A percentile compares a stretch with the other conserved stretches of the same genome.
Conservation (phyloP, 2,113 vertebrate genomes). For the Percopsis transmontana region DNA sequence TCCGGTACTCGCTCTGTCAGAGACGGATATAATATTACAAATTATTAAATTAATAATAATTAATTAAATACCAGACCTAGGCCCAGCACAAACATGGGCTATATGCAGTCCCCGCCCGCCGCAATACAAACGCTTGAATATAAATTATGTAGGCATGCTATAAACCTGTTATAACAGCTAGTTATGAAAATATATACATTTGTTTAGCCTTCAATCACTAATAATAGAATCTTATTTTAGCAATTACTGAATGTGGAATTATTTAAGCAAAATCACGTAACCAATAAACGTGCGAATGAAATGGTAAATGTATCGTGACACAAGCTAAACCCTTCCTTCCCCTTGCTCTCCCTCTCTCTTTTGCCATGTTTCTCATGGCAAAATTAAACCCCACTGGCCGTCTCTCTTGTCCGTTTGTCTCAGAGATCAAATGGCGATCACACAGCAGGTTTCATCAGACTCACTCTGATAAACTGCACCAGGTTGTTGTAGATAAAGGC, state of each 20-base stretch:
- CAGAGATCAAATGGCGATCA: conserved; percentile 10
- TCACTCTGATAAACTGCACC: conserved; percentile 92
- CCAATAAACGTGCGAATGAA: no score
- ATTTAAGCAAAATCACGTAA: no score
- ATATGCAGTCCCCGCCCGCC: no score
- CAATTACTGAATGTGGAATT: no score
- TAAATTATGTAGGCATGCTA: no score
- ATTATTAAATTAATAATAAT: background rate
- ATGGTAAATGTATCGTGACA: background rate
- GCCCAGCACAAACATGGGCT: background rate
- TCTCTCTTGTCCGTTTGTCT: background rate
- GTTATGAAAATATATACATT: no score
- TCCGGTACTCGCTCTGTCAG: conserved; percentile 89
- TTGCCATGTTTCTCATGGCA: no score
- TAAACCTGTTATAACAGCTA: no score
- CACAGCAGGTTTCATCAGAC: conserved; percentile 27
- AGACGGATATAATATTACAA: background rate
- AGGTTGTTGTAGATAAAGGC: conserved; percentile 93
- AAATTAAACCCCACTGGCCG: conserved; percentile 5
- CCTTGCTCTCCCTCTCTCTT: conserved; percentile 2
- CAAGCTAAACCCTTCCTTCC: background rate
- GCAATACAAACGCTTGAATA: no score
- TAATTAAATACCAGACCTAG: background rate
- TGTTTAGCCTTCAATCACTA: no score
- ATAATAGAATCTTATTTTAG: no score